These are phyloP conservation scores for Gobius niger DNA, from an alignment of 2,113 vertebrate species.

Conservation along the genomic window DNA sequence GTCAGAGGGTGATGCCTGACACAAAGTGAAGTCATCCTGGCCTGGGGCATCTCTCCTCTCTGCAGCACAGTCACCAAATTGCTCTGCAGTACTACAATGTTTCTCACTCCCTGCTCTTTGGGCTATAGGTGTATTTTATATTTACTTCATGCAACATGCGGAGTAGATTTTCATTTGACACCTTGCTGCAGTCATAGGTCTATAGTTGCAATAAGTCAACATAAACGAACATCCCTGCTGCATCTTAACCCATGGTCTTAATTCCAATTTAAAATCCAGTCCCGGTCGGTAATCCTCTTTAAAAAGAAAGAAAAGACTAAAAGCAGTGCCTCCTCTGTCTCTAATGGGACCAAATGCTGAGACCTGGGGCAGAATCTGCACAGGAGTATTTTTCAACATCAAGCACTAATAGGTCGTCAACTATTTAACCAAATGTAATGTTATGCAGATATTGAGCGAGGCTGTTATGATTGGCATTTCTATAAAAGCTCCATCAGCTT, in stretches of 20 bases:
- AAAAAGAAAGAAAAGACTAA: constrained; percentile 65
- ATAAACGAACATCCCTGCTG: constrained; percentile 12
- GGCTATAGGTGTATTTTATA: constrained; percentile 21
- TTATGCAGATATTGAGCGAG: no score
- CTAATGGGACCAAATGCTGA: background rate
- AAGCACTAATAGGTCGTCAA: background rate
- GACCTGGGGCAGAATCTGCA: background rate
- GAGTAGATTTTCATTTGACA: constrained; percentile 29
- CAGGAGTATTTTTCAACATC: background rate
- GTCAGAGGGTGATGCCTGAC: constrained; percentile 56
- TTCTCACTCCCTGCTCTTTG: constrained; percentile 6
- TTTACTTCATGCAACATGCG: constrained; percentile 19
- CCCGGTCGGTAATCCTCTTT: constrained; percentile 59
- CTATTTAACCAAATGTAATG: no score
- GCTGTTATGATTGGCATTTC: no score
- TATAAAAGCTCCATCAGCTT: no score
- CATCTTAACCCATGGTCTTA: constrained; percentile 30
- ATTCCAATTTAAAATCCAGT: constrained; percentile 50
- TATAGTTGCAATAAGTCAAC: background rate
- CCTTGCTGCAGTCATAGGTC: constrained; percentile 17
- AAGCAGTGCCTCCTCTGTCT: constrained; percentile 25
- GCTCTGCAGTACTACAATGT: constrained; percentile 19
- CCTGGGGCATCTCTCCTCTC: constrained; percentile 31
- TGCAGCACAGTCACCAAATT: constrained; percentile 13
- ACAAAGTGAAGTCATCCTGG: constrained; percentile 52